Evolutionary conservation across 2,888 invertebrate genomes (phyloP).

Genomic region (Pelosia muscerda): DNA sequence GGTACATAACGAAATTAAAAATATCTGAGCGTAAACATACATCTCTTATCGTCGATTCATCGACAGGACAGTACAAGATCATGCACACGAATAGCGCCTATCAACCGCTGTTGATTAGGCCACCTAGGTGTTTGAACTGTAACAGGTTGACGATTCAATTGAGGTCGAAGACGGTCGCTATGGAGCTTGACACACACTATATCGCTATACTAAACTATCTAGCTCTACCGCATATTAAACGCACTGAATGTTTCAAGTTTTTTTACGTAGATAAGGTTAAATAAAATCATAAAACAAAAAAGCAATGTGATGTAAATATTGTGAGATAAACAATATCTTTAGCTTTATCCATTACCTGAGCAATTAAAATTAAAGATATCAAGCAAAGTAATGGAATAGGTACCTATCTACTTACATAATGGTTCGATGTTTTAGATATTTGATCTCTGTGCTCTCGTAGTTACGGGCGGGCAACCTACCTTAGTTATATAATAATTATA

Average conservation of each 20-base stretch:
- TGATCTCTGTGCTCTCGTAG: constrained; percentile 13
- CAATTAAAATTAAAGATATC: constrained; percentile 4
- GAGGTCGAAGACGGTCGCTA: constrained; percentile 75
- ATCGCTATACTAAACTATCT: constrained; percentile 22
- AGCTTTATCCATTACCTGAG: background rate
- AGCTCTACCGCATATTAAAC: constrained; percentile 25
- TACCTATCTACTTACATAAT: constrained; percentile 15
- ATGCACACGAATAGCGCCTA: constrained; percentile 46
- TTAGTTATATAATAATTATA: constrained; percentile 41
- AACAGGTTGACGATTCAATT: constrained; percentile 74
- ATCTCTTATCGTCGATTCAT: constrained; percentile 28
- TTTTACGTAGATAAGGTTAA: constrained; percentile 7
- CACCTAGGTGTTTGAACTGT: constrained; percentile 65
- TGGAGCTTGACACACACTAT: constrained; percentile 52
- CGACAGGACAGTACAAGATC: constrained; percentile 41
- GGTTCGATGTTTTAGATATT: constrained; percentile 6
- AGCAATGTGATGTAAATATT: background rate
- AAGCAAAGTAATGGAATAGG: constrained; percentile 14
- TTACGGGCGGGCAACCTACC: constrained; percentile 18
- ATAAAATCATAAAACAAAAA: background rate
- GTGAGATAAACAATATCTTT: background rate
- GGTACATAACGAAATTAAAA: constrained; percentile 37
- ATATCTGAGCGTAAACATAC: constrained; percentile 31
- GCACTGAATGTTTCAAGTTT: constrained; percentile 3
- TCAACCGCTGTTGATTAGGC: constrained; percentile 46